These are phyloP conservation scores for Drosophila mettleri DNA, from an alignment of 2,888 invertebrate genomes.

Conservation along the genomic window DNA sequence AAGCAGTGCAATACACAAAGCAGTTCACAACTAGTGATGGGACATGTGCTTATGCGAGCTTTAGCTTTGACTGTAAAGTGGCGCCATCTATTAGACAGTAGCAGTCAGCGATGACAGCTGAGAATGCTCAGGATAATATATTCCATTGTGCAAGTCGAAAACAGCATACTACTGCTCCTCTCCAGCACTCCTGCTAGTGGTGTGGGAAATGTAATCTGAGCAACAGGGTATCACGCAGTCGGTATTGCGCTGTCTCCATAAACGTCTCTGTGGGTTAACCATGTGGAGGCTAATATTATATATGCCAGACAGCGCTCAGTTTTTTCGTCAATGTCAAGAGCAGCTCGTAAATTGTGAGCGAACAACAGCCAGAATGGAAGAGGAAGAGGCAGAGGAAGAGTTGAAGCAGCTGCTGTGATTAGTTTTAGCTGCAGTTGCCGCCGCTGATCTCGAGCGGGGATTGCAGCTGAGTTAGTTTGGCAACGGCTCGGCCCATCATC, in stretches of 20 bases:
- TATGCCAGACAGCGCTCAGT: slow-evolving; percentile 37
- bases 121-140: no score
- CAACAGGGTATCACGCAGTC: no score
- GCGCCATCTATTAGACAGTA: background rate
- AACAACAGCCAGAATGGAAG: slow-evolving; percentile 13
- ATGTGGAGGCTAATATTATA: slow-evolving; percentile 53
- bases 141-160: no score
- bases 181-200: no score
- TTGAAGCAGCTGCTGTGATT: slow-evolving; percentile 12
- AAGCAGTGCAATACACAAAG: background rate
- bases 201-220: no score
- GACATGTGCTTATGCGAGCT: no score
- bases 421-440: slow-evolving; percentile 22
- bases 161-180: no score
- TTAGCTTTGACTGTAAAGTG: background rate
- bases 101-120: no score
- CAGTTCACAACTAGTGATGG: no score
- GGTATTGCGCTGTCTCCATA: slow-evolving; percentile 16
- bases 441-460: slow-evolving; percentile 33
- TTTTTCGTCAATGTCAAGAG: slow-evolving; percentile 51
- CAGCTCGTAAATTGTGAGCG: slow-evolving; percentile 42
- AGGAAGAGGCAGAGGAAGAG: slow-evolving; percentile 7
- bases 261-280: slow-evolving; percentile 5
- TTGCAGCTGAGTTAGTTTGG: slow-evolving; percentile 41
- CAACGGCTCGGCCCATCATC: slow-evolving; percentile 36